Conservation (phyloP, 2,113 vertebrate genomes). For the Aphyosemion australe region DNA sequence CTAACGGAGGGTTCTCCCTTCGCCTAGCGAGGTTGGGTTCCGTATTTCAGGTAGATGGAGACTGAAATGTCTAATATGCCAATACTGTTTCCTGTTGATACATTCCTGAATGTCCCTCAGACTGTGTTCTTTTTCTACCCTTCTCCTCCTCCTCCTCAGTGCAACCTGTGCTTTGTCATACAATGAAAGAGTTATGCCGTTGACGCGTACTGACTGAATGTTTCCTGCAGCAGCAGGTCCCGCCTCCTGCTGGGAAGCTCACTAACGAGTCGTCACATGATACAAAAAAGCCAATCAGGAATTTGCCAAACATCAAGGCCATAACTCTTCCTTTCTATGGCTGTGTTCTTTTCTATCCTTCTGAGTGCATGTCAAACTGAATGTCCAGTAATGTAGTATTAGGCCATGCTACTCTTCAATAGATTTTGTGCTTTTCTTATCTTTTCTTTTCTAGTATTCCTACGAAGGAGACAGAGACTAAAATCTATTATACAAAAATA, state of each 20-base stretch:
- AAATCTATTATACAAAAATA: slow-evolving; percentile 64
- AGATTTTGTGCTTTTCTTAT: slow-evolving; percentile 80
- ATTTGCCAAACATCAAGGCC: slow-evolving; percentile 47
- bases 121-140: slow-evolving; percentile 62
- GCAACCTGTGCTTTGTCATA: slow-evolving; percentile 57
- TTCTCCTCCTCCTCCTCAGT: slow-evolving; percentile 53
- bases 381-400: slow-evolving; percentile 83
- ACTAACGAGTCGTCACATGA: background rate
- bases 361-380: slow-evolving; percentile 83
- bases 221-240: slow-evolving; percentile 9
- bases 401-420: slow-evolving; percentile 82
- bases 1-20: slow-evolving; percentile 12
- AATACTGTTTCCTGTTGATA: slow-evolving; percentile 64
- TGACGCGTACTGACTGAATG: slow-evolving; percentile 21
- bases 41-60: slow-evolving; percentile 37
- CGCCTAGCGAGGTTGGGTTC: background rate
- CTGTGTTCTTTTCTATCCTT: slow-evolving; percentile 72
- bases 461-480: slow-evolving; percentile 66
- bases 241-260: slow-evolving; percentile 17
- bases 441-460: slow-evolving; percentile 79
- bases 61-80: slow-evolving; percentile 52
- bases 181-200: slow-evolving; percentile 50
- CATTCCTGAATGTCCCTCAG: slow-evolving; percentile 71
- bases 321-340: slow-evolving; percentile 63
- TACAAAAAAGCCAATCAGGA: slow-evolving; percentile 47